Percentiles rank a stretch among this genome's conserved stretches.
These are phyloP conservation scores for Carduelis carduelis DNA, from an alignment of 2,797 vertebrate species.

Conservation along the genomic window DNA sequence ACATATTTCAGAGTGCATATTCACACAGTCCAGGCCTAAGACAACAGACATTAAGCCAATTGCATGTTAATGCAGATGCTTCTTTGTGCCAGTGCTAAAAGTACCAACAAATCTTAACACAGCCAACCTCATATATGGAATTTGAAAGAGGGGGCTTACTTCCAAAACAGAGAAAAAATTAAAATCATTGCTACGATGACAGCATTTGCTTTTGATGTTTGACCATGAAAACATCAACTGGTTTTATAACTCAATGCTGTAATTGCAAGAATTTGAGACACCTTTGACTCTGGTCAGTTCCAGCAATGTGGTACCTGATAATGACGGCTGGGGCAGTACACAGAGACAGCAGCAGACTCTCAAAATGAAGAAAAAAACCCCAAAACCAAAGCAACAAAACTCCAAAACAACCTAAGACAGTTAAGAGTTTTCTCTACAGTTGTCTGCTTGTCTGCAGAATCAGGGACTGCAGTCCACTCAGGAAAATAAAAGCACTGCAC, in stretches of 20 bases:
- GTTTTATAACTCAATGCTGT: neutral
- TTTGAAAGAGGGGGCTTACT: neutral
- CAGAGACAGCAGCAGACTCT: neutral
- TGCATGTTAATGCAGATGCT: neutral
- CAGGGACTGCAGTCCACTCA: neutral
- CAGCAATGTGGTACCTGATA: neutral
- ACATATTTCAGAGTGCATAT: neutral
- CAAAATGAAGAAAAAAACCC: neutral
- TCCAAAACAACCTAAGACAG: neutral
- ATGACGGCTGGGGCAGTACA: neutral
- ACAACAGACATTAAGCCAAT: neutral
- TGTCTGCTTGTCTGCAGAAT: neutral
- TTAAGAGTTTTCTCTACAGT: neutral
- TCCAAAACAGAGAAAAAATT: neutral
- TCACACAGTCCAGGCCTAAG: neutral
- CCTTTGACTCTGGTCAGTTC: neutral
- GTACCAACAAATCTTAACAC: neutral
- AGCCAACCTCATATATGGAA: neutral
- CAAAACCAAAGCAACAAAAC: neutral
- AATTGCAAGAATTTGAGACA: neutral
- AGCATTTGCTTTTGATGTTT: neutral
- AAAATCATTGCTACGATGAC: neutral
- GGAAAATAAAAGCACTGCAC: neutral
- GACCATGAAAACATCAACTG: neutral
- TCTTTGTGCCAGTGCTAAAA: neutral